Percentiles rank a stretch among this genome's conserved stretches.
phyloP scores from a whole-genome alignment of 2,797 vertebrate genomes.

The Enteromius treurensis region DNA sequence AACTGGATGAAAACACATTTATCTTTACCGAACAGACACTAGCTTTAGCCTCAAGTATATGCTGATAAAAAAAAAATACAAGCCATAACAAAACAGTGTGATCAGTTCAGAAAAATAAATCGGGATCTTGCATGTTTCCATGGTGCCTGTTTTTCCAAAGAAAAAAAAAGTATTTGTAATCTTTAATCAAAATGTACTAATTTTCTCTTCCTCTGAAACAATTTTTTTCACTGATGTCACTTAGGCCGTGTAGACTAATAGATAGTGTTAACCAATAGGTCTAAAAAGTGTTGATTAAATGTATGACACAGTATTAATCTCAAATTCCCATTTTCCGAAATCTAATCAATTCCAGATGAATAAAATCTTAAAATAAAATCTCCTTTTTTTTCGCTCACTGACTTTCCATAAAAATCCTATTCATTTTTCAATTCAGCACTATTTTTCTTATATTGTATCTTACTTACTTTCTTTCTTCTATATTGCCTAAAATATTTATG shows the following conservation, averaged over 20 bases:
- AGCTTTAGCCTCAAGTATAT: constrained; percentile 15
- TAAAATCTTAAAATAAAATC: background rate
- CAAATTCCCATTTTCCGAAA: background rate
- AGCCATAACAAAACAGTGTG: background rate
- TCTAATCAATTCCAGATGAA: background rate
- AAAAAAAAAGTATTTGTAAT: background rate
- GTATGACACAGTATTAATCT: background rate
- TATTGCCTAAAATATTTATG: background rate
- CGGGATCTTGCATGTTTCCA: background rate
- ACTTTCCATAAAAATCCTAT: background rate
- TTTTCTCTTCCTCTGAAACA: background rate
- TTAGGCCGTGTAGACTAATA: background rate
- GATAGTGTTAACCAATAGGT: background rate
- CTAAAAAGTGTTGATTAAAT: background rate
- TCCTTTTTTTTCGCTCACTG: background rate
- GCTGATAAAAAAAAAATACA: background rate
- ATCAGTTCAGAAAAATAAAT: background rate
- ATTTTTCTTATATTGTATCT: background rate
- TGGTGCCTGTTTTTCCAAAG: background rate
- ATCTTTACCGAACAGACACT: constrained; percentile 17
- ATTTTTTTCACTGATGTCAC: constrained; percentile 24
- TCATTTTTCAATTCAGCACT: background rate
- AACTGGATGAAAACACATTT: constrained; percentile 26
- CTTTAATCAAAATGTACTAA: background rate
- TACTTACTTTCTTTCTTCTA: background rate